Evolutionary conservation across 2,113 vertebrate species (phyloP), one percentile per base, ranked within the genome.

Genomic region (Scartelaos histophorus): DNA sequence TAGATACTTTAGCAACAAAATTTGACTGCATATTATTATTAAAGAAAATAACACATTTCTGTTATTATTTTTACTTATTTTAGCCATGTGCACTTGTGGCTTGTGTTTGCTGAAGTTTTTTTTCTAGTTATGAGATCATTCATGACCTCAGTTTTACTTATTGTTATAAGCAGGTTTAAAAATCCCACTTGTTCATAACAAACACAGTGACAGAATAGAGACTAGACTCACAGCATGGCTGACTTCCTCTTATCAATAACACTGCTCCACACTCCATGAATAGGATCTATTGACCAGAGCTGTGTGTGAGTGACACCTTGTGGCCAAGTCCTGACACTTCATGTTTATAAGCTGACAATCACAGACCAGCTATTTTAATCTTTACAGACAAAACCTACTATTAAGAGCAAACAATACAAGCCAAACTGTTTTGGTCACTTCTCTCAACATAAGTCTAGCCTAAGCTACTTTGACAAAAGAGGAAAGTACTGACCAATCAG

Each of bases 321-420:
- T 71, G 85, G 84, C 78, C 78, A 9, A 38, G 60, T 57, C 80
- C 82, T 65, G 79, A 79, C n/a, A 76, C 66, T 74, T 80, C 82
- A 78, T 85, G 86, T 90, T 90, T 87, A 90, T 82, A 73, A 81
- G 46, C 81, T 87, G 88, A 90, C 87, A 90, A 85, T 91, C 87
- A 88, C 76, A 57, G 66, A 34, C 74, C 3, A n/a, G 53, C 46
- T 75, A 29, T 62, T 25, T 51, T 66, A 74, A 65, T 70, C 51
- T 7, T 7, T 70, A 74, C 58, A 79, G 53, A 86, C 67, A 72
- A 75, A 71, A 81, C 73, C 76, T 10, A 56, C 74, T 67, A 57
- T 79, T 11, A 43, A 43, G 38, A 10, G 7, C 38, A 43, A 9
- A 43, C 38, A 43, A 43, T 43, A 43, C 38, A 43, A 10, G 7